Evolutionary conservation across 2,888 invertebrate species (phyloP).

Genomic region (Thyatira batis): DNA sequence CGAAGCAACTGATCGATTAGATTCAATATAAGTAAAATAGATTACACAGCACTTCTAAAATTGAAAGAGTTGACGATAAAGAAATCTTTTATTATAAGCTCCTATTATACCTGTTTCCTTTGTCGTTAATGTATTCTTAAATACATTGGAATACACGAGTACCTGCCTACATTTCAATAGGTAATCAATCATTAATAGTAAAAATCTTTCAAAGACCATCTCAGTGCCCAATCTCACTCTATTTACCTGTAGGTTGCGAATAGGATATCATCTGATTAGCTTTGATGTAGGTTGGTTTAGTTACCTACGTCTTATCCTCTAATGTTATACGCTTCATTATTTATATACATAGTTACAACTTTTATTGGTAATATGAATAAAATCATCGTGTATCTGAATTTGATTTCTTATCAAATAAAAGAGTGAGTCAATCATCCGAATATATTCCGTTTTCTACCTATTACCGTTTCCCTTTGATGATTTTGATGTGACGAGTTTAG

Average conservation of each 20-base stretch:
- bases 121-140: constrained; percentile 4
- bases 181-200: constrained; percentile 11
- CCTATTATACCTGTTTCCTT: neutral
- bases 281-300: constrained; percentile 1
- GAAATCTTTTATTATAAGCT: neutral
- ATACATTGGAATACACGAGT: neutral
- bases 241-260: neutral
- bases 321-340: neutral
- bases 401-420: too few relatives aligned
- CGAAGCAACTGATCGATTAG: too few relatives aligned
- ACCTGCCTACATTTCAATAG: constrained; percentile 3
- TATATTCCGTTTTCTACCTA: too few relatives aligned
- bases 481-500: too few relatives aligned
- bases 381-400: too few relatives aligned
- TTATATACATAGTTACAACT: too few relatives aligned
- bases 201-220: constrained; percentile 5
- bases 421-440: too few relatives aligned
- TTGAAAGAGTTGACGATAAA: neutral
- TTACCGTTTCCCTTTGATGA: too few relatives aligned
- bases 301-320: neutral
- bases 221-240: neutral
- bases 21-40: neutral
- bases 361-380: too few relatives aligned
- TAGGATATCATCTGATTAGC: neutral
- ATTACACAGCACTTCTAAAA: neutral